Percentiles rank a stretch among this genome's conserved stretches.
These are phyloP conservation scores for Hirtodrosophila confusa DNA, from an alignment of 2,888 invertebrate species.

Conservation along the genomic window DNA sequence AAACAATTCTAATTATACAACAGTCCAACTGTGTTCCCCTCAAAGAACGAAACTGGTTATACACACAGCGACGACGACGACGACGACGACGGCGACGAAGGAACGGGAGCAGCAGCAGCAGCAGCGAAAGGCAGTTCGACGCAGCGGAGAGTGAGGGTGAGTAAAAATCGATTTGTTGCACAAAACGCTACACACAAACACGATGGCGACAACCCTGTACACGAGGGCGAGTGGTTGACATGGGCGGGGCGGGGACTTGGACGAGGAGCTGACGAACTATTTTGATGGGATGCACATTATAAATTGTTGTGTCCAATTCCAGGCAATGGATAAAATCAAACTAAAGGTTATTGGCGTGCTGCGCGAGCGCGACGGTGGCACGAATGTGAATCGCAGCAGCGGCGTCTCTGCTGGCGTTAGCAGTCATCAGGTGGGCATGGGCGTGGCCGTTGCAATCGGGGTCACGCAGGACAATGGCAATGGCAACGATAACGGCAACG, in stretches of 20 bases:
- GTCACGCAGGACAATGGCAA: slow-evolving; percentile 74
- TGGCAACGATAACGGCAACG: slow-evolving; percentile 56
- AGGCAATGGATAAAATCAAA: slow-evolving; percentile 81
- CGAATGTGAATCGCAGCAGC: slow-evolving; percentile 75
- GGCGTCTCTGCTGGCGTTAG: slow-evolving; percentile 55
- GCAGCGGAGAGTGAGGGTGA: slow-evolving; percentile 71
- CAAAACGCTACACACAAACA: slow-evolving; percentile 62
- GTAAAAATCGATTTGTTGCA: slow-evolving; percentile 80
- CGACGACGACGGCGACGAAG: slow-evolving; percentile 44
- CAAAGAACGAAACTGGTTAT: slow-evolving; percentile 75
- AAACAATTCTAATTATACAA: slow-evolving; percentile 73
- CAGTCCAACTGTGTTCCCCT: slow-evolving; percentile 57
- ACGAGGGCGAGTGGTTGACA: slow-evolving; percentile 53
- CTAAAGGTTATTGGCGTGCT: slow-evolving; percentile 82
- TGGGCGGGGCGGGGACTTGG: slow-evolving; percentile 32
- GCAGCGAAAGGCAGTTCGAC: slow-evolving; percentile 67
- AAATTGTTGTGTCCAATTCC: slow-evolving; percentile 30
- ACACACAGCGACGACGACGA: slow-evolving; percentile 62
- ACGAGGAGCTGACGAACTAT: slow-evolving; percentile 38
- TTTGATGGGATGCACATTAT: slow-evolving; percentile 46
- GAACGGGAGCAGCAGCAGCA: slow-evolving; percentile 57
- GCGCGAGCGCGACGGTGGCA: slow-evolving; percentile 78
- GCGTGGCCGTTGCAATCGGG: slow-evolving; percentile 54
- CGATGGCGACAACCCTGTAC: slow-evolving; percentile 54
- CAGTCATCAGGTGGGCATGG: slow-evolving; percentile 65